Conservation (phyloP, 2,888 invertebrate genomes). For the Patella pellucida region DNA sequence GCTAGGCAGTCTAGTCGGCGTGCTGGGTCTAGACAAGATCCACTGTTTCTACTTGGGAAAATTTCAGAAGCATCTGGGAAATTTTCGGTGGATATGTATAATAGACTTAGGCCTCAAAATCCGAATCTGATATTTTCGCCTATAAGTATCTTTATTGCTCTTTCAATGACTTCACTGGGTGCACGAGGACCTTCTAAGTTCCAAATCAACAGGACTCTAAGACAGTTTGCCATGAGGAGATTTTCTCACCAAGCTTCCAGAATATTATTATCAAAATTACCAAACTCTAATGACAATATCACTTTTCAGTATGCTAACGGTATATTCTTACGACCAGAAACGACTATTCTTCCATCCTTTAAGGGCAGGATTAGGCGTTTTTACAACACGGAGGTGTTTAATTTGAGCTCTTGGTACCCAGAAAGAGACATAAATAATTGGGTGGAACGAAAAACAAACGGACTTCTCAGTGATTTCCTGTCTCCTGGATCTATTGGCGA, state of each 20-base stretch:
- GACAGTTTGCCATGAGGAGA: neutral
- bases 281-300: neutral
- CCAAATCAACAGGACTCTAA: neutral
- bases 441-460: neutral
- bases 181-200: conserved; percentile 14
- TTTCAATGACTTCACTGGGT: conserved; percentile 20
- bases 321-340: neutral
- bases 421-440: neutral
- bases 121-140: conserved; percentile 23
- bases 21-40: neutral
- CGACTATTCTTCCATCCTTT: neutral
- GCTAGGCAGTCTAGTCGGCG: neutral
- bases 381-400: neutral
- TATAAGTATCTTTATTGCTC: conserved; percentile 17
- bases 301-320: neutral
- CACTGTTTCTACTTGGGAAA: neutral
- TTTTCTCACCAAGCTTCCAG: neutral
- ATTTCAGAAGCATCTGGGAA: neutral
- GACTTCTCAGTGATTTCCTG: neutral
- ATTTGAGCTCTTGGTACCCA: neutral
- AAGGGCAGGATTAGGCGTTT: neutral
- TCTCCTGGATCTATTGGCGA: conserved; percentile 1
- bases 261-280: neutral
- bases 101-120: neutral
- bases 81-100: conserved; percentile 14